phyloP scores from a whole-genome alignment of 1,140 invertebrate species.

The Scaptomyza montana region DNA sequence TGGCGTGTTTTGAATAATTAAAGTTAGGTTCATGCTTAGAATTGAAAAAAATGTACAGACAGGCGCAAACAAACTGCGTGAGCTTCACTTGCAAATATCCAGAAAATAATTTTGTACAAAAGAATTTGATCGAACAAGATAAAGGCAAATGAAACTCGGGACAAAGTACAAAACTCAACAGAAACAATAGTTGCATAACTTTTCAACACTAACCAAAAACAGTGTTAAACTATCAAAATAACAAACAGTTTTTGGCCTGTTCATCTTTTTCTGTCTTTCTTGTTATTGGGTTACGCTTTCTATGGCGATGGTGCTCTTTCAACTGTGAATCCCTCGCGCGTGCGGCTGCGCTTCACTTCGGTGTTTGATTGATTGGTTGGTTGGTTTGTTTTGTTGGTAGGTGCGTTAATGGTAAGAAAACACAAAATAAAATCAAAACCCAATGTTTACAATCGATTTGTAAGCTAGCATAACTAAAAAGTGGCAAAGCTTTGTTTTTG shows the following conservation, averaged over 20 bases:
- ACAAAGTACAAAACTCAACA: conserved; percentile 32
- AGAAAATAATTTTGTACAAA: no score
- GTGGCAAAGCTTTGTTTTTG: conserved; percentile 14
- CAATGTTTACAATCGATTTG: conserved; percentile 65
- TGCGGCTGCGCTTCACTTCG: conserved; percentile 86
- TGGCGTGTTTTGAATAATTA: conserved; percentile 35
- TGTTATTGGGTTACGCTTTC: conserved; percentile 32
- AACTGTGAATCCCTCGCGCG: conserved; percentile 85
- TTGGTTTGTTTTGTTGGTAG: conserved; percentile 57
- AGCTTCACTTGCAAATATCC: no score
- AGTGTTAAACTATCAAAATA: conserved; percentile 48
- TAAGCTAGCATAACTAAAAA: conserved; percentile 63
- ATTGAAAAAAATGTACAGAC: conserved; percentile 7
- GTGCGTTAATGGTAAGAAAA: conserved; percentile 78
- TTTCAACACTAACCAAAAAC: conserved; percentile 67
- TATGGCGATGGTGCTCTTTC: conserved; percentile 83
- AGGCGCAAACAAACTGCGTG: conserved; percentile 10
- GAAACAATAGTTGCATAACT: conserved; percentile 28
- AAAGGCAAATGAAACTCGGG: conserved; percentile 3
- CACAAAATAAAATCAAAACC: conserved; percentile 60
- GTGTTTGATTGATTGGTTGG: conserved; percentile 39
- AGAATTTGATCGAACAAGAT: no score
- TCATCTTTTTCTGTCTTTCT: conserved; percentile 30
- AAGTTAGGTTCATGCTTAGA: conserved; percentile 44
- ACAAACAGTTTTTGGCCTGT: conserved; percentile 57